Base-by-base conservation (phyloP, 2,797 vertebrate genomes). In the Halcyon smyrnensis region DNA sequence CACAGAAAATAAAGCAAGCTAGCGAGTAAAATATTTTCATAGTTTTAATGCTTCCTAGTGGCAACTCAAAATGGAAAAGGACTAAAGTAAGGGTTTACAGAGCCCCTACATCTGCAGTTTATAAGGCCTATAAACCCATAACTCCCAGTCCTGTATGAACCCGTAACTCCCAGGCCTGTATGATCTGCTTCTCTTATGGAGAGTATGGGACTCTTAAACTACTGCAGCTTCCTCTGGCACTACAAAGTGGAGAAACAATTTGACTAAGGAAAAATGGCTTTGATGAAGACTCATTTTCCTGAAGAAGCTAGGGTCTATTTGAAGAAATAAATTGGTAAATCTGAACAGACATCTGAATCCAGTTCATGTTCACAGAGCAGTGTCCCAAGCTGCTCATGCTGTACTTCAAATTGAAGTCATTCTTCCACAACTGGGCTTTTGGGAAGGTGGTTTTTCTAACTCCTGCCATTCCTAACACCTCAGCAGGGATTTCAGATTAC, bases 401-500 rank as follows among this genome's bases (percentile, higher is more conserved):
- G 28, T 63, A 65, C 90, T 84, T 84, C 45, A 90, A 91, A 84
- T 57, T 89, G 53, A 90, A 79, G 64, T 59, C 37, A 83, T 92
- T 92, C 64, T 80, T 89, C 62, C 67, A 87, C 70, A 83, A 15
- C 30, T 75, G 71, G 57, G 78, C 84, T 93, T 95, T 56, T 79
- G 94, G 75, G 78, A 93, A 94, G 53, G 77, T 48, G 65, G 10
- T 92, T 96, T 92, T 73, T 43, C 67, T 92, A 80, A 84, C 64
- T 94, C 75, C 50, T 96, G 77, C 81, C 30, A 94, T 90, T 95
- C 48, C 71, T 90, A 95, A 85, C 96, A 90, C 90, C 71, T 95
- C 84, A 92, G 71, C 70, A 92, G 81, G 68, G 90, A 96, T 89
- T 97, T 92, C 93, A 95, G 94, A 95, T 94, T 96, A 93, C 85